phyloP scores from a whole-genome alignment of 2,888 invertebrate genomes.

The Oscheius sp. region DNA sequence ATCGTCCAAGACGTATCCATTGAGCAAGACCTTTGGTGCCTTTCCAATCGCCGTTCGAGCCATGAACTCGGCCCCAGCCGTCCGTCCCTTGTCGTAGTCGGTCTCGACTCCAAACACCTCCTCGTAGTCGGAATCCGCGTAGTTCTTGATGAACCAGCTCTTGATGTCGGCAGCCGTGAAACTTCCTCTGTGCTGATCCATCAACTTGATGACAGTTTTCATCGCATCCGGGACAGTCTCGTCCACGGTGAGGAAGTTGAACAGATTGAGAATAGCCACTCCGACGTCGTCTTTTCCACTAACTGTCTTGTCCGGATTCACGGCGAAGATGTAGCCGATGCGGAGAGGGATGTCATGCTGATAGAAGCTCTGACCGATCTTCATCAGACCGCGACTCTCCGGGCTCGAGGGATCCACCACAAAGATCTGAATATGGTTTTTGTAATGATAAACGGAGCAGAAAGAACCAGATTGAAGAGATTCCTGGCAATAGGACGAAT shows the following conservation, averaged over 20 bases:
- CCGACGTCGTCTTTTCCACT: slow-evolving; percentile 81
- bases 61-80: slow-evolving; percentile 73
- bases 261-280: slow-evolving; percentile 87
- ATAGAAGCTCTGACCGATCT: slow-evolving; percentile 89
- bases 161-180: slow-evolving; percentile 82
- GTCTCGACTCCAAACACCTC: slow-evolving; percentile 87
- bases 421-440: slow-evolving; percentile 74
- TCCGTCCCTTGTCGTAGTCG: slow-evolving; percentile 86
- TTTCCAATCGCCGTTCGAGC: slow-evolving; percentile 74
- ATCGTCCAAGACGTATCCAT: slow-evolving; percentile 86
- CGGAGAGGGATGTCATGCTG: slow-evolving; percentile 88
- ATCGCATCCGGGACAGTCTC: slow-evolving; percentile 83
- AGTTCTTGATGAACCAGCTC: slow-evolving; percentile 80
- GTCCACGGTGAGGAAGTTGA: slow-evolving; percentile 87
- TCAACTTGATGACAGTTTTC: slow-evolving; percentile 83
- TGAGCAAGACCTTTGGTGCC: slow-evolving; percentile 84
- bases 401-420: slow-evolving; percentile 86
- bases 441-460: not conserved
- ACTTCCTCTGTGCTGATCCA: slow-evolving; percentile 62
- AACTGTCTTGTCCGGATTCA: slow-evolving; percentile 63
- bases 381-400: slow-evolving; percentile 82
- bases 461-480: slow-evolving; percentile 79
- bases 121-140: slow-evolving; percentile 79
- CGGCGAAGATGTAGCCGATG: slow-evolving; percentile 85
- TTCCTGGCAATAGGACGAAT: slow-evolving; percentile 80